A percentile compares a stretch with the other conserved stretches of the same genome.
phyloP scores from a whole-genome alignment of 2,113 vertebrate species.

The Azemiops feae region DNA sequence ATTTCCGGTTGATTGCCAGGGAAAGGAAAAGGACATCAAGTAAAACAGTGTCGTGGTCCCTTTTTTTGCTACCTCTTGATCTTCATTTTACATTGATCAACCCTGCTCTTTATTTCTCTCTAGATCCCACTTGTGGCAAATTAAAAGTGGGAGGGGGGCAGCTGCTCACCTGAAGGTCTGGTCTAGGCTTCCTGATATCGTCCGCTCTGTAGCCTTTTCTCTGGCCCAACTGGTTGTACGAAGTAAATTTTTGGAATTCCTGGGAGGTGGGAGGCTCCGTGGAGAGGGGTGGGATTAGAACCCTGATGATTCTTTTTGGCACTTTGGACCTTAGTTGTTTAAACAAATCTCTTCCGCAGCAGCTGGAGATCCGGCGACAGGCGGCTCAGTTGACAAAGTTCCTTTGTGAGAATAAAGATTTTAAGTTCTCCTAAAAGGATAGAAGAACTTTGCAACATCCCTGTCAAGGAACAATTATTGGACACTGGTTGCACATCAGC shows the following conservation, averaged over 20 bases:
- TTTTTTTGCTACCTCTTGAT: neutral
- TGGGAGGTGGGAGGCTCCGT: conserved; percentile 8
- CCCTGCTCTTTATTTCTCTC: too few relatives aligned
- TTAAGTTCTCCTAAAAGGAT: neutral
- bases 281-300: conserved; percentile 7
- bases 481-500: neutral
- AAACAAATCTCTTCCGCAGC: neutral
- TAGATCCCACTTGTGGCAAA: neutral
- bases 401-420: neutral
- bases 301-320: neutral
- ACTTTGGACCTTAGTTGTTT: conserved; percentile 9
- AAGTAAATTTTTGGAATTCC: conserved; percentile 21
- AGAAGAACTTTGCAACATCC: neutral
- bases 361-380: neutral
- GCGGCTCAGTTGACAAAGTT: neutral
- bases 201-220: neutral
- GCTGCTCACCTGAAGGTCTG: conserved; percentile 4
- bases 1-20: neutral
- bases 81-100: neutral
- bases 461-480: neutral
- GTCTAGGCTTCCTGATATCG: neutral
- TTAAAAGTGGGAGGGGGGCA: neutral
- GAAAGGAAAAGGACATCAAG: neutral
- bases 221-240: neutral
- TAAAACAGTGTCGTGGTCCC: neutral